Conservation (phyloP, 2,797 vertebrate genomes). For the Pangasius sanitwongsei region DNA sequence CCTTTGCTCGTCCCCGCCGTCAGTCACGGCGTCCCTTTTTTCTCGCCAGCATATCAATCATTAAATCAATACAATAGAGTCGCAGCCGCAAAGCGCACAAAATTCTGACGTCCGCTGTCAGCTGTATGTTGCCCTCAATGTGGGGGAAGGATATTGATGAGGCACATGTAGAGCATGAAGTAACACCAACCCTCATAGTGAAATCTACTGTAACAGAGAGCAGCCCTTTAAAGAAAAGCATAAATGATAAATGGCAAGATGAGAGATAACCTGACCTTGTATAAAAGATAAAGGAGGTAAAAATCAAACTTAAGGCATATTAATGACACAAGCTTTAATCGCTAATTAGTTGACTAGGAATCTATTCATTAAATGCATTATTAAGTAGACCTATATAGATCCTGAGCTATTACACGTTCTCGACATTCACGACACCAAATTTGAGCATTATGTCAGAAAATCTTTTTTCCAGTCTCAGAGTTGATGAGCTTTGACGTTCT, state of each 20-base stretch:
- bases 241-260: not conserved
- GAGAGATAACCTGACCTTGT: not conserved
- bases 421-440: too few relatives aligned
- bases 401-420: not conserved
- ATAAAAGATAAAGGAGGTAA: not conserved
- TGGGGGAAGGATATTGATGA: constrained; percentile 35
- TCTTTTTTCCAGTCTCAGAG: too few relatives aligned
- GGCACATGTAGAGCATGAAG: constrained; percentile 7
- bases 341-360: not conserved
- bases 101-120: constrained; percentile 32
- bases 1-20: constrained; percentile 48
- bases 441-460: too few relatives aligned
- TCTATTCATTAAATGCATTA: not conserved
- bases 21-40: constrained; percentile 45
- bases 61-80: constrained; percentile 54
- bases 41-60: constrained; percentile 50
- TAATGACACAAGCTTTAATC: not conserved
- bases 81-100: constrained; percentile 26
- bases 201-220: not conserved
- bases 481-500: not conserved
- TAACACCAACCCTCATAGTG: constrained; percentile 2
- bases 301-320: not conserved
- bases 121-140: constrained; percentile 36
- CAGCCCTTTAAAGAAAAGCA: not conserved
- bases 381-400: not conserved